A percentile compares a stretch with the other conserved stretches of the same genome.
These are phyloP conservation scores for Alcedo atthis DNA, from an alignment of 2,797 vertebrate species.

Conservation along the genomic window DNA sequence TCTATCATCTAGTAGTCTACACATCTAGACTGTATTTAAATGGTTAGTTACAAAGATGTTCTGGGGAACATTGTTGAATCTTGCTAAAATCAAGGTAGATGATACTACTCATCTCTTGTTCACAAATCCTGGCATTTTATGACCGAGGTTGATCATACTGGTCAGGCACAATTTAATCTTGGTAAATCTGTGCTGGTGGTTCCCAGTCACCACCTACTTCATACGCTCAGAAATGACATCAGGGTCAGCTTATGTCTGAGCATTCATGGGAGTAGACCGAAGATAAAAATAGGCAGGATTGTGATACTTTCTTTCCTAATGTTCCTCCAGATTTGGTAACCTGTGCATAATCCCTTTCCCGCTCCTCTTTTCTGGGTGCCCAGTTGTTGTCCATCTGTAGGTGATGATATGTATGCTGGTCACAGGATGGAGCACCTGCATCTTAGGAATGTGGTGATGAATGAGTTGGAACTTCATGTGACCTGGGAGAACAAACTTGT, in stretches of 20 bases:
- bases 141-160: not conserved
- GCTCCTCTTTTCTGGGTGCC: not conserved
- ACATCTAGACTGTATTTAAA: not conserved
- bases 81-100: not conserved
- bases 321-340: not conserved
- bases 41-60: not conserved
- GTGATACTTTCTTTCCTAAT: not conserved
- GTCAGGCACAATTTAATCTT: not conserved
- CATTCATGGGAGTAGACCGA: not conserved
- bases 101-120: not conserved
- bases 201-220: not conserved
- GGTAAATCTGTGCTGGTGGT: not conserved
- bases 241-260: not conserved
- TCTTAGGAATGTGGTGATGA: constrained; percentile 14
- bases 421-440: constrained; percentile 6
- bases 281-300: not conserved
- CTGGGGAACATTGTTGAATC: not conserved
- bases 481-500: not conserved
- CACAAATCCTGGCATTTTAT: not conserved
- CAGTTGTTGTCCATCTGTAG: not conserved
- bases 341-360: not conserved
- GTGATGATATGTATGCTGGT: not conserved
- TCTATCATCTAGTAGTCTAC: not conserved
- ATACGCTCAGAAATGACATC: not conserved
- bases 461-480: not conserved